Evolutionary conservation across 2,113 vertebrate species (phyloP).

Genomic region (Stomatorhinus ivindoensis): DNA sequence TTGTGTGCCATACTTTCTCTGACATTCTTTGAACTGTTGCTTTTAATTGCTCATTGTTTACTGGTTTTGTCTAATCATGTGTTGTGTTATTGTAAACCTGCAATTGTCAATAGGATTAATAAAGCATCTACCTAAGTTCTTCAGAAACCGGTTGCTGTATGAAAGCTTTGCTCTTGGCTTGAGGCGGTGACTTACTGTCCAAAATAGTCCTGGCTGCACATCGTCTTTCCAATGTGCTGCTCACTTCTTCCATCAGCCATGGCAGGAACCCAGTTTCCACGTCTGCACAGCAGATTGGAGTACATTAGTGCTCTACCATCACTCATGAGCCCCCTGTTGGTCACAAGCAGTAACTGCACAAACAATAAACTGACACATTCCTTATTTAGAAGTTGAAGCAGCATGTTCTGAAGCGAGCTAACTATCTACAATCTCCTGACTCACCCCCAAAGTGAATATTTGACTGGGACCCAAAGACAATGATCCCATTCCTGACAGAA

Average conservation of each 20-base stretch:
- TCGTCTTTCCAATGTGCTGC: constrained; percentile 59
- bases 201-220: constrained; percentile 63
- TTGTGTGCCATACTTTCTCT: neutral
- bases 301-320: neutral
- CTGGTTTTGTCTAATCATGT: neutral
- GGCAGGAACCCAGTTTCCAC: constrained; percentile 79
- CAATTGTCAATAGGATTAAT: neutral
- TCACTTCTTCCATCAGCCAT: constrained; percentile 72
- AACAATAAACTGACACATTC: neutral
- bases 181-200: constrained; percentile 70
- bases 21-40: neutral
- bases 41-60: neutral
- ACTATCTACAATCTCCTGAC: neutral
- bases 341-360: neutral
- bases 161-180: neutral
- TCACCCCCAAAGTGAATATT: neutral
- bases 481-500: neutral
- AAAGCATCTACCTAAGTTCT: neutral
- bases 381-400: neutral
- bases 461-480: neutral
- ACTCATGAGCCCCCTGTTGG: neutral
- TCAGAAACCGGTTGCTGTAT: neutral
- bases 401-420: neutral
- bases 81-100: neutral
- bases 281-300: constrained; percentile 55